These are phyloP conservation scores for Desoria tigrina DNA, from an alignment of 2,888 invertebrate species.

Conservation along the genomic window DNA sequence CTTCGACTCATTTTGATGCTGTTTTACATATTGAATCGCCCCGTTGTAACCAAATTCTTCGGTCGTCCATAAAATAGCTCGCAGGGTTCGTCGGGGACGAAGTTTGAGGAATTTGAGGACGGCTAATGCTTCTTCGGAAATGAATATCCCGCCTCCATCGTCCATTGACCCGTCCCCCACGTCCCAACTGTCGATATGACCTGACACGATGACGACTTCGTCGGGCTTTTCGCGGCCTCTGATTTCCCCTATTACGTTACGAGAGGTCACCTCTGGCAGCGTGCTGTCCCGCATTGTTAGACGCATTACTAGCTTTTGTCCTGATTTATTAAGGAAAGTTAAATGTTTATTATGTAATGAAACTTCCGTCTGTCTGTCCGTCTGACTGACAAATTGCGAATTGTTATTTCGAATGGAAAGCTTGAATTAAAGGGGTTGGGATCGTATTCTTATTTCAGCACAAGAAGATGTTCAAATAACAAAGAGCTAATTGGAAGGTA, in stretches of 20 bases:
- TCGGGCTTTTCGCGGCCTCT: conserved; percentile 61
- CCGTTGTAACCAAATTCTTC: conserved; percentile 68
- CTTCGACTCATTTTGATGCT: conserved; percentile 54
- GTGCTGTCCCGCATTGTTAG: conserved; percentile 18
- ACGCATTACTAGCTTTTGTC: conserved; percentile 6
- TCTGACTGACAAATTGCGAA: too few relatives aligned
- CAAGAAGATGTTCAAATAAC: too few relatives aligned
- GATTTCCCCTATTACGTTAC: conserved; percentile 73
- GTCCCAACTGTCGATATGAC: conserved; percentile 68
- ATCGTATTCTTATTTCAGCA: too few relatives aligned
- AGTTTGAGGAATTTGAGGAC: conserved; percentile 67
- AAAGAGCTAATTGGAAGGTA: too few relatives aligned
- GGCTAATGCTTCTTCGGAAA: conserved; percentile 73
- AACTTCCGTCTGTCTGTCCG: too few relatives aligned
- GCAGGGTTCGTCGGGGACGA: conserved; percentile 68
- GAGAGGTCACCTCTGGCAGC: conserved; percentile 58
- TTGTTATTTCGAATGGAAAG: too few relatives aligned
- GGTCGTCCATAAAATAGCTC: conserved; percentile 76
- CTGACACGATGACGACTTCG: conserved; percentile 72
- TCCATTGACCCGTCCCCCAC: conserved; percentile 35
- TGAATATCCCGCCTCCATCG: conserved; percentile 68
- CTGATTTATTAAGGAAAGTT: too few relatives aligned
- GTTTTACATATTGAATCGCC: conserved; percentile 58
- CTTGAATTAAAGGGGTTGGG: too few relatives aligned
- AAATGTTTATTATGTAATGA: too few relatives aligned